Evolutionary conservation across 64 coral and sea anemone species (phyloP), one percentile per base, ranked within the genome.

Genomic region (Dendronephthya gigantea): DNA sequence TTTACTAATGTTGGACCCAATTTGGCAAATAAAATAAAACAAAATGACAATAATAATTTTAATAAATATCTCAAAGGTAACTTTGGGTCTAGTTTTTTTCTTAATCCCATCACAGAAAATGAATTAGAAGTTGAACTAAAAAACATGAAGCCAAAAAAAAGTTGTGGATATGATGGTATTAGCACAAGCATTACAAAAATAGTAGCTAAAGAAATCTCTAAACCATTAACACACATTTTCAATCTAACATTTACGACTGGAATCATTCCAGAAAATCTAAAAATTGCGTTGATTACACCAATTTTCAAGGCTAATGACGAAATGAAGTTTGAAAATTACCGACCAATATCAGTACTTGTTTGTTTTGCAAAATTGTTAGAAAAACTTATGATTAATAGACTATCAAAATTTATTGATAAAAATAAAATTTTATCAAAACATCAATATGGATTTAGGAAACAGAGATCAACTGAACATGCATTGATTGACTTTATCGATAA

Each of bases 101-200:
- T 55, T 38, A 49, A 85, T 37, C 25, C 84, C 37, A 49, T 85
- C 29, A 85, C 84, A 10, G 52, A 35, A n/a, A 85, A 85, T 34
- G 84, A 85, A 62, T 15, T 85, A 59, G 84, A 85, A 85, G 35
- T 33, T 35, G 84, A 85, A n/a, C n/a, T n/a, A n/a, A n/a, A n/a
- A n/a, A n/a, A n/a, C n/a, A n/a, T n/a, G n/a, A n/a, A n/a, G n/a
- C n/a, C n/a, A n/a, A n/a, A n/a, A n/a, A n/a, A n/a, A 85, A 59
- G 48, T 37, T 56, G 48, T 52, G 43, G 43, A 15, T 47, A 85
- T 37, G 51, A 85, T 62, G 84, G 43, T 0, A 85, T 85, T 29
- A 31, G 34, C 37, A 49, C 84, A 16, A 85, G 59, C 33, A 19
- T 85, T 35, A 23, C 25, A 7, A 56, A 22, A 49, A 0, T 51